Evolutionary conservation across 35 echinoderm and acorn worm genomes (phyloP), one percentile per base, ranked within the genome.

Genomic region (Patiria miniata): DNA sequence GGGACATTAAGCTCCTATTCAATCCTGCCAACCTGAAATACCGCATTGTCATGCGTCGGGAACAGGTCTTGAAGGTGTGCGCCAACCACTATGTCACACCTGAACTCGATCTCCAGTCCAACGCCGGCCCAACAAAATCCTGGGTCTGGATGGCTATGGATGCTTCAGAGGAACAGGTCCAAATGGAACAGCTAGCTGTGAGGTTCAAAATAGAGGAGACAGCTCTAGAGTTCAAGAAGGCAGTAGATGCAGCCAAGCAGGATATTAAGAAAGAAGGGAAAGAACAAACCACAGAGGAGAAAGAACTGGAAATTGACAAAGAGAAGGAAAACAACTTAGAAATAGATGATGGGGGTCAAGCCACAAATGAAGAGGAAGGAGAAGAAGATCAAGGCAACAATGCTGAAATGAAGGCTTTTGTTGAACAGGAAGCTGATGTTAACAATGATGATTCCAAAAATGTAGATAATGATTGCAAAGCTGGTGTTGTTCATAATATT

Each of bases 121-220:
- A 92, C 30, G 83, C 80, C 19, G 92, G 89, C 1, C 94, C 92
- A 1, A 87, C 94, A 26, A 84, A 86, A 36, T 91, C 92, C 0
- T 89, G 86, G 89, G 92, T 92, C 1, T 98, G 96, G 96, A 82
- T 88, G 36, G 96, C 92, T 1, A 98, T 98, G 96, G 96, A 98
- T 58, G 77, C 81, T 12, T 85, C 96, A 12, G 96, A 94, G 3
- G 89, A 77, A 7, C 86, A 91, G 36, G 78, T 77, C 0, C 54
- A 94, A 40, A 85, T 84, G 59, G 92, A 98, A 68, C 95, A 91
- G 77, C 88, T 97, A 7, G 91, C 95, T 0, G 78, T 97, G 61
- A 86, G 76, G 58, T 98, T 98, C 85, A 98, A 94, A 80, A 88
- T 78, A 17, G 68, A 83, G 17, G 96, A 91, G 33, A 61, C 78